Evolutionary conservation across 1,140 invertebrate species (phyloP).

Genomic region (Psix sp.): DNA sequence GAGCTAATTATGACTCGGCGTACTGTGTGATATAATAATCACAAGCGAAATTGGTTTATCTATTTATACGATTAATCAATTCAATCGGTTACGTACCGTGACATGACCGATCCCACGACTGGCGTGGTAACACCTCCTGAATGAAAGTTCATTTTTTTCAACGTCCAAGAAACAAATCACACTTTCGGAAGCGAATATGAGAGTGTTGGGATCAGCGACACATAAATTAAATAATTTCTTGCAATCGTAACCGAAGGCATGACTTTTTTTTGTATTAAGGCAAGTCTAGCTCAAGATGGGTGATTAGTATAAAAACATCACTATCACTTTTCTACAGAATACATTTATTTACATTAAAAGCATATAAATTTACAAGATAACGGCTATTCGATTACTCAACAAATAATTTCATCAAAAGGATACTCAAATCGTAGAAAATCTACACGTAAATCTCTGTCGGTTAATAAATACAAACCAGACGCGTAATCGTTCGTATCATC

Average conservation of each 20-base stretch:
- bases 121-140: constrained; percentile 83
- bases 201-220: constrained; percentile 82
- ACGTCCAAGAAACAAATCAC: constrained; percentile 87
- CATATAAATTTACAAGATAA: too few species aligned
- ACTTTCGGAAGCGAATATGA: constrained; percentile 89
- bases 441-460: constrained; percentile 61
- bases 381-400: too few species aligned
- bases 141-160: constrained; percentile 80
- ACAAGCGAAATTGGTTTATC: too few species aligned
- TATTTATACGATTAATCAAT: too few species aligned
- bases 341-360: too few species aligned
- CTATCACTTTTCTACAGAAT: too few species aligned
- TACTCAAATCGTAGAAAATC: constrained; percentile 72
- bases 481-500: constrained; percentile 47
- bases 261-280: constrained; percentile 73
- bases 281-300: too few species aligned
- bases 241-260: constrained; percentile 93
- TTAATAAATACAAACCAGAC: constrained; percentile 38
- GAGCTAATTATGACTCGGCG: too few species aligned
- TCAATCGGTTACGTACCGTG: constrained; percentile 78
- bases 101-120: constrained; percentile 89
- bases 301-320: too few species aligned
- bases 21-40: too few species aligned
- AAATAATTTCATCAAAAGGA: constrained; percentile 60
- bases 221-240: constrained; percentile 87